These are phyloP conservation scores for Coelogynopora nodosa DNA, from an alignment of 2,888 invertebrate species.

Conservation along the genomic window DNA sequence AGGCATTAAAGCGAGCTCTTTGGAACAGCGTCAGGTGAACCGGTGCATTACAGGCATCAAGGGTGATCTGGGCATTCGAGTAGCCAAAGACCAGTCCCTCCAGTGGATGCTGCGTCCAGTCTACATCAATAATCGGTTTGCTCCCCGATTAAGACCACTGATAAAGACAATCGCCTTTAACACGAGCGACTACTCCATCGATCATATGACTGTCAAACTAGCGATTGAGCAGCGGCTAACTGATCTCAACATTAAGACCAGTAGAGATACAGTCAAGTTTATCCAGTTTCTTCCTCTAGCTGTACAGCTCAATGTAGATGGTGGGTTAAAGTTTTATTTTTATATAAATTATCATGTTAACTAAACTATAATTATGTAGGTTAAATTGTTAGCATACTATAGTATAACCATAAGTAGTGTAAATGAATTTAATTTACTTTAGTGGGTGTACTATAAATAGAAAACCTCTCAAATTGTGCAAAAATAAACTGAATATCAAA, in stretches of 20 bases:
- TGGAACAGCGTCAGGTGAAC: slow-evolving; percentile 1
- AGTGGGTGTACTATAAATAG: too few relatives aligned
- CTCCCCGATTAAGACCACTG: background rate
- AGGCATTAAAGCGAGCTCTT: slow-evolving; percentile 1
- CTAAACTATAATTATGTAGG: too few relatives aligned
- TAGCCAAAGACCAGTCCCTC: slow-evolving; percentile 14
- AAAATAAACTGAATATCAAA: too few relatives aligned
- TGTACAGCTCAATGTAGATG: background rate
- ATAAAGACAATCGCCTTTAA: slow-evolving; percentile 19
- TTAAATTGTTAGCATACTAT: too few relatives aligned
- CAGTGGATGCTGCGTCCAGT: slow-evolving; percentile 23
- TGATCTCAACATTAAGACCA: background rate
- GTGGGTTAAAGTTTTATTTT: too few relatives aligned
- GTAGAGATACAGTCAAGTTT: background rate
- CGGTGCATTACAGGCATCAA: background rate
- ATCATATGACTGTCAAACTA: slow-evolving; percentile 5
- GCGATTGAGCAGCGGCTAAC: slow-evolving; percentile 4
- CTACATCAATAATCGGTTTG: background rate
- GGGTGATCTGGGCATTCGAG: background rate
- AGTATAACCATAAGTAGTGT: too few relatives aligned
- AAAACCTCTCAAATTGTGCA: too few relatives aligned
- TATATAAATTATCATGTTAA: too few relatives aligned
- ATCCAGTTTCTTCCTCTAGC: slow-evolving; percentile 35
- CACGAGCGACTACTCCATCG: background rate
- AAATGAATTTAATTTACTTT: too few relatives aligned